Base-by-base conservation (phyloP, 2,113 vertebrate genomes). In the Sterrhoptilus dennistouni region DNA sequence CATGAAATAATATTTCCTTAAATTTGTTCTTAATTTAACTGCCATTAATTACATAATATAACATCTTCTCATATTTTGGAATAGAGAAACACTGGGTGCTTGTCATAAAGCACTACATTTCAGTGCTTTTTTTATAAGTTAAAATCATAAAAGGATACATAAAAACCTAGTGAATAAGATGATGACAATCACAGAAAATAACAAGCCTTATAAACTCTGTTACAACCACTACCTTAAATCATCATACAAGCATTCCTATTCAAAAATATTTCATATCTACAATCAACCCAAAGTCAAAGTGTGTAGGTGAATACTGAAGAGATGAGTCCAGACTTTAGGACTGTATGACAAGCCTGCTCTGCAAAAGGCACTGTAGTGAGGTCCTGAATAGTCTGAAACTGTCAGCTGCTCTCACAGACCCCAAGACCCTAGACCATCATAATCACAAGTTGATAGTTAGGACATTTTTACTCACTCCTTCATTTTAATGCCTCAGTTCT, bases 11-110 rank as follows among this genome's bases (percentile, higher is more conserved):
- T 88, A 81, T 90, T 92, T 93, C 56, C 86, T 92, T 92, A 70
- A 95, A 83, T 94, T 90, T 75, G 44, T 75, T 95, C 92, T 87
- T 92, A 28, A 87, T 96, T 96, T 90, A 83, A 90, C 28, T 92
- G 60, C 47, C 21, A 28, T 92, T 95, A 97, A 90, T 94, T 97
- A 85, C 74, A 91, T 35, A 38, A 64, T 60, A 66, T 24, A 95
- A 64, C 16, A 36, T 70, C 47, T 87, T 89, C 65, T 85, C 29
- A 21, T 77, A 52, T 60, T 78, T 93, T 78, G 71, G 25, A 88
- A 36, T 14, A 53, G 23, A 72, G 63, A 59, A 83, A 65, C 57
- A 27, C 11, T 19, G 8, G 14, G 10, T 78, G 42, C 40, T 63
- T 78, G 25, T 88, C 36, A 28, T 49, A n/a, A n/a, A n/a, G n/a